Percentiles rank a stretch among this genome's conserved stretches.
Conservation (phyloP, 2,113 vertebrate genomes). For the Agapornis roseicollis region DNA sequence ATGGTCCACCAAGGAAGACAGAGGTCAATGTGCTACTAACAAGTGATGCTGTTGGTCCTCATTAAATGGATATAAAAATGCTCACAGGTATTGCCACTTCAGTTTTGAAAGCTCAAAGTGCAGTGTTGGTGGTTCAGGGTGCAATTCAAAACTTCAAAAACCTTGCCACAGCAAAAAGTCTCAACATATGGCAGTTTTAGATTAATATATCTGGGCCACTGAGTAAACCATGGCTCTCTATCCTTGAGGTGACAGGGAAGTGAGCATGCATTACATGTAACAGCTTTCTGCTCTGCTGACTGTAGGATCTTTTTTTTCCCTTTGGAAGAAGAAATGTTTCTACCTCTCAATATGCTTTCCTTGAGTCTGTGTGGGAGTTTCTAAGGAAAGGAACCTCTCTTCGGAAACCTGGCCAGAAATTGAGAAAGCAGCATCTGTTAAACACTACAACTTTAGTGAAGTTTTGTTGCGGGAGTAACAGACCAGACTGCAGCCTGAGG, state of each 20-base stretch:
- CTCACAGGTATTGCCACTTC: not conserved
- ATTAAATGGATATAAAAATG: not conserved
- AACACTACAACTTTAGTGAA: not conserved
- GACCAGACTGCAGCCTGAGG: not conserved
- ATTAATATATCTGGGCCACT: not conserved
- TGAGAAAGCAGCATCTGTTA: not conserved
- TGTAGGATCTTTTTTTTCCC: not conserved
- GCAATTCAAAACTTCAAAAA: not conserved
- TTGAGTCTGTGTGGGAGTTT: not conserved
- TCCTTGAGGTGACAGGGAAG: not conserved
- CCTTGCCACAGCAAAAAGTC: not conserved
- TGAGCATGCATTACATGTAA: not conserved
- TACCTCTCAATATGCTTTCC: not conserved
- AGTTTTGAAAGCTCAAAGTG: not conserved
- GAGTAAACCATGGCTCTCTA: not conserved
- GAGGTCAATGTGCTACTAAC: not conserved
- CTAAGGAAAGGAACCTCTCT: not conserved
- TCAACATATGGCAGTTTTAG: not conserved
- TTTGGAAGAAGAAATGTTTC: not conserved
- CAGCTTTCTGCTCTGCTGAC: not conserved
- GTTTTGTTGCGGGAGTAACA: not conserved
- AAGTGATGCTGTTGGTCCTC: not conserved
- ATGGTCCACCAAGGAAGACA: not conserved
- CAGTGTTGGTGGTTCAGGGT: not conserved
- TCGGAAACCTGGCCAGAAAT: conserved; percentile 10